Evolutionary conservation across 2,888 invertebrate genomes (phyloP).

Genomic region (Cantharis rustica): DNA sequence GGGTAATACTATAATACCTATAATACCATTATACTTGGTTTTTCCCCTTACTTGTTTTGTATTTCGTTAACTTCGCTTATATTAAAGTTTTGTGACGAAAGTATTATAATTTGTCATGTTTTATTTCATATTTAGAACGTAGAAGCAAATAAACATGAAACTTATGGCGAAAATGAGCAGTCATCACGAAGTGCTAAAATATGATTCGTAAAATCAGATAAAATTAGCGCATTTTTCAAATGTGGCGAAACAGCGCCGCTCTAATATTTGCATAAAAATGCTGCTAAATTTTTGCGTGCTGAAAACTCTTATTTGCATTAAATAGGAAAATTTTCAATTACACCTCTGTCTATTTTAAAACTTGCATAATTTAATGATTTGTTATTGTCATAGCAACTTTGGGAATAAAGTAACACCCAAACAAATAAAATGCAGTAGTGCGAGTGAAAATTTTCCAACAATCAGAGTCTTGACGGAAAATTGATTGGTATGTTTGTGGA

Average conservation of each 20-base stretch:
- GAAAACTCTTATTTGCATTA: background rate
- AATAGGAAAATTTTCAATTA: background rate
- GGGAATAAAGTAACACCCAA: background rate
- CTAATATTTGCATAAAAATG: background rate
- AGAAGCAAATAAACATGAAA: background rate
- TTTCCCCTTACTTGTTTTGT: background rate
- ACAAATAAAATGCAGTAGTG: background rate
- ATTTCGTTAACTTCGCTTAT: background rate
- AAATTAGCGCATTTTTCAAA: background rate
- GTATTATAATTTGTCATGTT: background rate
- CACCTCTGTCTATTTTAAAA: background rate
- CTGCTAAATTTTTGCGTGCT: background rate
- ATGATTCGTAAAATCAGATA: background rate
- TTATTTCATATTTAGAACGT: background rate
- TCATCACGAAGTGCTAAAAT: background rate
- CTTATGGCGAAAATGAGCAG: background rate
- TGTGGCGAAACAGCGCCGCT: background rate
- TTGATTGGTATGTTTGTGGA: background rate
- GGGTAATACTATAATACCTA: background rate
- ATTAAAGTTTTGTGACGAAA: background rate
- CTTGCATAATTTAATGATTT: slow-evolving; percentile 17
- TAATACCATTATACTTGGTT: background rate
- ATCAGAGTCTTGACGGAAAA: background rate
- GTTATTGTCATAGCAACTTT: slow-evolving; percentile 21
- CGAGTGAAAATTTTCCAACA: background rate